phyloP scores from a whole-genome alignment of 2,888 invertebrate species.

The Netelia inedita region DNA sequence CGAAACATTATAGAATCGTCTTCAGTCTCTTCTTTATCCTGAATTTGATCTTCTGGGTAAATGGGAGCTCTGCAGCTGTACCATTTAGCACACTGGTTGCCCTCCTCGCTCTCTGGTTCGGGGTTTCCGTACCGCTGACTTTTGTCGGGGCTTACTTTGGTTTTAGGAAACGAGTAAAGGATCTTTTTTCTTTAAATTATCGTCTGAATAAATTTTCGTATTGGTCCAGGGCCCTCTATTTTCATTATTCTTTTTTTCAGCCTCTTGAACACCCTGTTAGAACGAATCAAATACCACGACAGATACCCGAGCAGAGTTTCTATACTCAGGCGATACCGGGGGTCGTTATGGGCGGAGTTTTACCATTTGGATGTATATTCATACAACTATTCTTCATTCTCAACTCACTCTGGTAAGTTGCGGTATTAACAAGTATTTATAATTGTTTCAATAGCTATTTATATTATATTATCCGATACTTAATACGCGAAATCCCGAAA shows the following conservation, averaged over 20 bases:
- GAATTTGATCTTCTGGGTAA: constrained; percentile 98
- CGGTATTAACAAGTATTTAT: no score
- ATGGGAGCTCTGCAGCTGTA: constrained; percentile 98
- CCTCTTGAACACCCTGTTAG: constrained; percentile 98
- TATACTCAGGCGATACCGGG: constrained; percentile 98
- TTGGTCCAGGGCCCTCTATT: no score
- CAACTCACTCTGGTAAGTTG: constrained; percentile 96
- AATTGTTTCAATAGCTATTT: no score
- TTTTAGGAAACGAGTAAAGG: constrained; percentile 96
- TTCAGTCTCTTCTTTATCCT: constrained; percentile 99
- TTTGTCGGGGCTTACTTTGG: constrained; percentile 99
- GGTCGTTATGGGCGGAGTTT: constrained; percentile 98
- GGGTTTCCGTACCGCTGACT: constrained; percentile 98
- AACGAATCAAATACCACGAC: constrained; percentile 99
- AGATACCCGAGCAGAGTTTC: constrained; percentile 99
- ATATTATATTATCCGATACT: no score
- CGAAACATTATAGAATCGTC: constrained; percentile 90
- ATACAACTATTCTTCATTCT: constrained; percentile 99
- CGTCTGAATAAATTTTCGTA: no score
- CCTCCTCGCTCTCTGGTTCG: constrained; percentile 97
- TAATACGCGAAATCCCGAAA: no score
- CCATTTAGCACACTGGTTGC: constrained; percentile 98
- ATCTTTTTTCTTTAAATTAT: constrained; percentile 13
- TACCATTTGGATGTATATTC: constrained; percentile 99
- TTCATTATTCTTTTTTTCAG: constrained; percentile 85